Evolutionary conservation across 2,113 vertebrate species (phyloP).

Genomic region (Apistogramma diplotaenia): DNA sequence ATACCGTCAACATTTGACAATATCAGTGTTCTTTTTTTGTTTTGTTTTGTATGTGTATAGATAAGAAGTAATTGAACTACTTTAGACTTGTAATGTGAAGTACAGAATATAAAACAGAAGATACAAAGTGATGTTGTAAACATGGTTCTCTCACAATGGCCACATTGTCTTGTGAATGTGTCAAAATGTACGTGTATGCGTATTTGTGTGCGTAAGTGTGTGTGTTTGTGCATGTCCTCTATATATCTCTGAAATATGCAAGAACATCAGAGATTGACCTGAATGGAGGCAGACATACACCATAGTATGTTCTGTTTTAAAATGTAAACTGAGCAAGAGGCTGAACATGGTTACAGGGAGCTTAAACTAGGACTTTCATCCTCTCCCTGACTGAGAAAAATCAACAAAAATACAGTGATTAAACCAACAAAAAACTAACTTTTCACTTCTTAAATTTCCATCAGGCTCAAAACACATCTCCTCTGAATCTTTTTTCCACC

Average conservation of each 20-base stretch:
- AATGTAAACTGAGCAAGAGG: constrained; percentile 81
- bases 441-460: constrained; percentile 53
- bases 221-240: constrained; percentile 7
- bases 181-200: constrained; percentile 9
- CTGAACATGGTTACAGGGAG: constrained; percentile 73
- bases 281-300: constrained; percentile 78
- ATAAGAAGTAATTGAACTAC: constrained; percentile 34
- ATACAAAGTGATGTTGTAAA: constrained; percentile 72
- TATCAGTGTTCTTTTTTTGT: constrained; percentile 6
- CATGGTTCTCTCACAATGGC: constrained; percentile 67
- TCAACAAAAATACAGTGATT: constrained; percentile 72
- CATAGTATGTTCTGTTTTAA: constrained; percentile 75
- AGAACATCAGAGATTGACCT: constrained; percentile 75
- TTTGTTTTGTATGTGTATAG: constrained; percentile 3
- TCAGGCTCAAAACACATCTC: constrained; percentile 56
- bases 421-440: constrained; percentile 72
- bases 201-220: constrained; percentile 7
- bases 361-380: constrained; percentile 57
- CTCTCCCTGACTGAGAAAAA: constrained; percentile 66
- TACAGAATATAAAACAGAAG: constrained; percentile 59
- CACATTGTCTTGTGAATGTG: constrained; percentile 48
- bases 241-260: constrained; percentile 67
- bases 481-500: constrained; percentile 38
- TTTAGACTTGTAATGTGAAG: constrained; percentile 56
- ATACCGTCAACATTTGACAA: constrained; percentile 41